phyloP scores from a whole-genome alignment of 2,113 vertebrate species.

The Dasyornis broadbenti region DNA sequence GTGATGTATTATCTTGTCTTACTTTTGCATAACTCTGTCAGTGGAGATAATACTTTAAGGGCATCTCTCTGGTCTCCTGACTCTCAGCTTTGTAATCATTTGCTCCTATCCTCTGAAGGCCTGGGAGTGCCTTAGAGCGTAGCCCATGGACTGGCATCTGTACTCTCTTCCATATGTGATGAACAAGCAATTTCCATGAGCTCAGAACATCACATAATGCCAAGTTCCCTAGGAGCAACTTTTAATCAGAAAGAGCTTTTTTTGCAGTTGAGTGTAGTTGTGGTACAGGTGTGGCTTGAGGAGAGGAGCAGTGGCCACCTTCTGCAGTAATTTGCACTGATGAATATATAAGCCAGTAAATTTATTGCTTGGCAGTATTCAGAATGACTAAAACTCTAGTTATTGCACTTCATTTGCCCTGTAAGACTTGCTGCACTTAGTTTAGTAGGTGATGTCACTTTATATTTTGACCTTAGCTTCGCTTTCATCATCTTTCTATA shows the following conservation, averaged over 20 bases:
- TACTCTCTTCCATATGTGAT: background rate
- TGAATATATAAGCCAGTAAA: background rate
- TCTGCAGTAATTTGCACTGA: background rate
- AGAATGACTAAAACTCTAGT: background rate
- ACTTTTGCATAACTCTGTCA: background rate
- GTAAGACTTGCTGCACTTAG: background rate
- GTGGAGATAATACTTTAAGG: background rate
- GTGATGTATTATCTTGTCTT: background rate
- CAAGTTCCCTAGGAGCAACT: background rate
- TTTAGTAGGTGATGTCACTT: background rate
- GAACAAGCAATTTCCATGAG: background rate
- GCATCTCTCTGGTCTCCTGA: background rate
- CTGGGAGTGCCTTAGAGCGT: background rate
- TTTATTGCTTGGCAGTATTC: background rate
- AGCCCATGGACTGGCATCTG: background rate
- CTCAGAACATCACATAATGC: background rate
- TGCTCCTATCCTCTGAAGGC: background rate
- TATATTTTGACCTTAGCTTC: background rate
- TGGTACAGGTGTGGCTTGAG: background rate
- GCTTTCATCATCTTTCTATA: background rate
- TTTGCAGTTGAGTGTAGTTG: background rate
- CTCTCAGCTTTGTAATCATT: background rate
- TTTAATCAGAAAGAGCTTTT: background rate
- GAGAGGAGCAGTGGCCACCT: background rate
- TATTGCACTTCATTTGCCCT: background rate